Evolutionary conservation across 2,888 invertebrate genomes (phyloP), one percentile per base, ranked within the genome.

Genomic region (Melinaea menophilus): DNA sequence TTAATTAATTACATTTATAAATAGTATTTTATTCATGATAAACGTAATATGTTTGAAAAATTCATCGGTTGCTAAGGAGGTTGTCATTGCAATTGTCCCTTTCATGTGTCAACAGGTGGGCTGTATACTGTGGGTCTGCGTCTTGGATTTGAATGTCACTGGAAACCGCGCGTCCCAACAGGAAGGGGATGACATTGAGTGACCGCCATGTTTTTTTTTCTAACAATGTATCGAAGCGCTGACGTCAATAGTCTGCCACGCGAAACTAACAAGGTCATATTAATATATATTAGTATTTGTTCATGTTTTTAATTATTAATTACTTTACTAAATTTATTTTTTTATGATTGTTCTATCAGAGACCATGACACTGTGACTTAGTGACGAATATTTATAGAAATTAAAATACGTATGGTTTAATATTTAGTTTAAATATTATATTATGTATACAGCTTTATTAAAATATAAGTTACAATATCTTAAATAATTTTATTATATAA

Each of bases 131-230:
- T 47, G 34, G 34, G 45, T 55, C 55, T 35, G 47, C 58, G 60
- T 11, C 55, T 37, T 12, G n/a, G 47, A 34, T 54, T 58, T 62
- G 58, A 62, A 62, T 55, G 63, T 35, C 58, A 37, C 37, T 35
- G 56, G 35, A 78, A 77, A 72, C 79, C 76, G 72, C 73, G 75
- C 76, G 86, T 81, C 85, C 84, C 79, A 80, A 79, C 80, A 82
- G 84, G 84, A 84, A 85, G 82, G 81, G 79, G 86, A 85, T 88
- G 87, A 88, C 88, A 83, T 88, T 88, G 84, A 72, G 73, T 79
- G 88, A 86, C 88, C 88, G 86, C 84, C 79, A 73, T 74, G 78
- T 65, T 68, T 66, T 73, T 84, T 86, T 84, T 82, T 81, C 79
- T 81, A 80, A 80, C 80, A 79, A 79, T 81, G 80, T 81, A 82